These are phyloP conservation scores for Cercocebus atys DNA, from an alignment of 2,113 vertebrate genomes.

Conservation along the genomic window DNA sequence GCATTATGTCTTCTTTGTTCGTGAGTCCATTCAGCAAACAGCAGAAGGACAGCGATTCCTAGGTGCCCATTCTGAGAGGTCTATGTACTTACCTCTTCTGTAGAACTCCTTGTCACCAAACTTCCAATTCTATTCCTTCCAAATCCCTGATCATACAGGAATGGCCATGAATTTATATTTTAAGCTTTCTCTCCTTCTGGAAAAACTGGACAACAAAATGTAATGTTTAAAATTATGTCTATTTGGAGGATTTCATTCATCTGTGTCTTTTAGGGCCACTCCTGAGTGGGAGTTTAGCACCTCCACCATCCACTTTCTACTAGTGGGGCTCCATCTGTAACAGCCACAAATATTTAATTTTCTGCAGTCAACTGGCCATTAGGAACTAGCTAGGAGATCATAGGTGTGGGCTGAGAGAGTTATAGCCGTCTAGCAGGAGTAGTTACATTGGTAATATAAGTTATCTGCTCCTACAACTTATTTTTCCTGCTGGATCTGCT, in stretches of 20 bases:
- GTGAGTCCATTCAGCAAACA: background rate
- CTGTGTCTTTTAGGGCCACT: background rate
- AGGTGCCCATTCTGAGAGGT: background rate
- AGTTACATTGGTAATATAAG: background rate
- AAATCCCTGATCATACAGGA: background rate
- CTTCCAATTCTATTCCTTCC: background rate
- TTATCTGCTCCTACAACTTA: background rate
- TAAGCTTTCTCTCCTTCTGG: background rate
- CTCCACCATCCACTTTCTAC: background rate
- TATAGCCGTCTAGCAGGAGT: background rate
- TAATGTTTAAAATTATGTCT: background rate
- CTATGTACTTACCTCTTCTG: background rate
- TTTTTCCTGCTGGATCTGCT: background rate
- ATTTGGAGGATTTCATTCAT: background rate
- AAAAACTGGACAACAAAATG: background rate
- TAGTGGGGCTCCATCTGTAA: background rate
- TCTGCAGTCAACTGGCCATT: background rate
- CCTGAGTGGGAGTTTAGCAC: background rate
- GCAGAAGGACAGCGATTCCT: background rate
- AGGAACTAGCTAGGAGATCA: background rate
- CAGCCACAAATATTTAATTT: background rate
- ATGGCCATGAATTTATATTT: background rate
- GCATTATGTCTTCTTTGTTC: background rate
- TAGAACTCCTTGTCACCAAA: background rate
- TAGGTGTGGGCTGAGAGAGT: background rate